Conservation (phyloP, 1,140 invertebrate genomes). For the Aphelenchoides besseyi region DNA sequence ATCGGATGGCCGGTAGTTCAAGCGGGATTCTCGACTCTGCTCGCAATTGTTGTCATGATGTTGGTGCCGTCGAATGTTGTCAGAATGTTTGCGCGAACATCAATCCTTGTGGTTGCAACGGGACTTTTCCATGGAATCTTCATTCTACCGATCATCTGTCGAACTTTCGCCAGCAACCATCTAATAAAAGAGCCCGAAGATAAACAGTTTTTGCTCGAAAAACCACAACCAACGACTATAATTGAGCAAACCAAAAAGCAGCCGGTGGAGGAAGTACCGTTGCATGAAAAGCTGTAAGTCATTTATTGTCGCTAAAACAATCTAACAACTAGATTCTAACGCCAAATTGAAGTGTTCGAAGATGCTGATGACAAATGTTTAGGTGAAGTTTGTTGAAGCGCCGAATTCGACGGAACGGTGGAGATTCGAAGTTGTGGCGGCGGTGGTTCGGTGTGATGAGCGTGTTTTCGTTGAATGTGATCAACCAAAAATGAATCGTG, state of each 20-base stretch:
- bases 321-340: slow-evolving; percentile 3
- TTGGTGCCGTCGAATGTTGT: slow-evolving; percentile 60
- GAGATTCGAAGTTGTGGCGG: not conserved
- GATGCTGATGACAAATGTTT: slow-evolving; percentile 8
- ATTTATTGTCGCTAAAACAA: not conserved
- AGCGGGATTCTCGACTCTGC: slow-evolving; percentile 56
- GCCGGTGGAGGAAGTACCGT: not conserved
- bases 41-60: slow-evolving; percentile 53
- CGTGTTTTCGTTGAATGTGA: slow-evolving; percentile 36
- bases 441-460: not conserved
- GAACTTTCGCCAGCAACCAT: slow-evolving; percentile 50
- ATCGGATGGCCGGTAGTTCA: slow-evolving; percentile 63
- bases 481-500: slow-evolving; percentile 30
- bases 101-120: slow-evolving; percentile 57
- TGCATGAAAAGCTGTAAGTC: not conserved
- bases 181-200: not conserved
- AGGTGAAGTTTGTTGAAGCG: not conserved
- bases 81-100: slow-evolving; percentile 60
- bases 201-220: not conserved
- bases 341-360: slow-evolving; percentile 20
- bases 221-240: not conserved
- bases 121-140: slow-evolving; percentile 61
- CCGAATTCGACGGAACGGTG: not conserved
- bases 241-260: not conserved
- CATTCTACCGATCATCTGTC: slow-evolving; percentile 59